phyloP scores from a whole-genome alignment of 2,888 invertebrate species.

The Augiades crinisus region DNA sequence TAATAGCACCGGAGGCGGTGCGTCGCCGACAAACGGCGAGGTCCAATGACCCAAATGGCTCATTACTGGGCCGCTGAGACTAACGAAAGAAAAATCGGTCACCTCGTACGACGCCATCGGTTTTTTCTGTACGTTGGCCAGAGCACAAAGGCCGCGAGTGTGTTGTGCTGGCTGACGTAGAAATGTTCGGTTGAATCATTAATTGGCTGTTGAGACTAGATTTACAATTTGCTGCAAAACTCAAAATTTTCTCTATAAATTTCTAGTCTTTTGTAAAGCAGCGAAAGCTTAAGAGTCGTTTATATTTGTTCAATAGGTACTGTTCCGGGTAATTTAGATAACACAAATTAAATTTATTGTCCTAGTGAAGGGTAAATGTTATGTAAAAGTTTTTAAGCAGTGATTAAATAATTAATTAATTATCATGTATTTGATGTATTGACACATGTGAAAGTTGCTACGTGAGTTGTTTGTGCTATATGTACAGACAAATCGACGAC shows the following conservation, averaged over 20 bases:
- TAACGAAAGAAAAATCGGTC: slow-evolving; percentile 73
- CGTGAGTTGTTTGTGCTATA: background rate
- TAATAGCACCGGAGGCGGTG: slow-evolving; percentile 59
- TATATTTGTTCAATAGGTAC: too few relatives aligned
- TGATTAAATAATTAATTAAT: background rate
- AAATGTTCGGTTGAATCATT: too few relatives aligned
- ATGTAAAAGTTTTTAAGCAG: background rate
- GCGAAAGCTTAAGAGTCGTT: too few relatives aligned
- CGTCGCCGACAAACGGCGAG: slow-evolving; percentile 69
- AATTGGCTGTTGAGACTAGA: too few relatives aligned
- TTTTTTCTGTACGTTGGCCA: background rate
- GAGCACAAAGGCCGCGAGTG: background rate
- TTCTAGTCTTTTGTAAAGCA: too few relatives aligned
- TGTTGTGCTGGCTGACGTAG: background rate
- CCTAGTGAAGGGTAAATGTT: background rate
- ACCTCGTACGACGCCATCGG: slow-evolving; percentile 38
- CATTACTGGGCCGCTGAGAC: slow-evolving; percentile 67
- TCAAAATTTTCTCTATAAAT: too few relatives aligned
- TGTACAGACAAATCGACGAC: background rate
- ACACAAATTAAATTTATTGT: background rate
- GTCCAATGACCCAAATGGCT: slow-evolving; percentile 79
- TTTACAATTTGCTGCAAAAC: too few relatives aligned
- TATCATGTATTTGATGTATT: background rate
- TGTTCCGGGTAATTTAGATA: background rate
- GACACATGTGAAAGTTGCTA: background rate